Conservation (phyloP, 92 coral and sea anemone genomes). For the Anthopleura xanthogrammica region DNA sequence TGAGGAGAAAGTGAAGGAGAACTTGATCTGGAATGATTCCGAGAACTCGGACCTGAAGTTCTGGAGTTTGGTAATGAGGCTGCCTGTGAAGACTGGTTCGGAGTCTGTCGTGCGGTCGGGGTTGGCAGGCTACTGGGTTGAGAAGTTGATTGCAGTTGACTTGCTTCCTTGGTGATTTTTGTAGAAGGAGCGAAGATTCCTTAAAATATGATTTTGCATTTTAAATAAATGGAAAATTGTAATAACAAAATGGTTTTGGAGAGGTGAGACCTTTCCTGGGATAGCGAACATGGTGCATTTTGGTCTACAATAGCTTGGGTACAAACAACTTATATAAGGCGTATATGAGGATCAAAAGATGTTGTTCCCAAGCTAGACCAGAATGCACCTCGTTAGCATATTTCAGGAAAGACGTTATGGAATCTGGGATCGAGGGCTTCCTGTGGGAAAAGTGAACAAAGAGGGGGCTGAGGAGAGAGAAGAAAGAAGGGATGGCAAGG, state of each 20-base stretch:
- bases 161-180: constrained; percentile 68
- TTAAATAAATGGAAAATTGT: background rate
- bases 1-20: constrained; percentile 48
- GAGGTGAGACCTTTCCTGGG: too few relatives aligned
- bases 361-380: too few relatives aligned
- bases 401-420: too few relatives aligned
- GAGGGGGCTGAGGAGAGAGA: background rate
- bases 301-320: too few relatives aligned
- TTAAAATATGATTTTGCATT: constrained; percentile 8
- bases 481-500: too few relatives aligned
- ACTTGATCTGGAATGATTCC: constrained; percentile 73
- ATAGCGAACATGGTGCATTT: too few relatives aligned
- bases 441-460: constrained; percentile 1
- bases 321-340: too few relatives aligned
- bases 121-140: constrained; percentile 74
- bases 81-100: constrained; percentile 35
- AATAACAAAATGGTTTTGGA: background rate
- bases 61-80: constrained; percentile 55
- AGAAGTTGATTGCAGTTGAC: constrained; percentile 43
- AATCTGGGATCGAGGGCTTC: background rate
- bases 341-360: too few relatives aligned
- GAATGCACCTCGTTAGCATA: background rate
- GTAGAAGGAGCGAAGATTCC: constrained; percentile 91
- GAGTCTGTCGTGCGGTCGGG: constrained; percentile 64
- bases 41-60: constrained; percentile 61